Base-by-base conservation (phyloP, 2,797 vertebrate species). In the Coranthus polyacanthus region DNA sequence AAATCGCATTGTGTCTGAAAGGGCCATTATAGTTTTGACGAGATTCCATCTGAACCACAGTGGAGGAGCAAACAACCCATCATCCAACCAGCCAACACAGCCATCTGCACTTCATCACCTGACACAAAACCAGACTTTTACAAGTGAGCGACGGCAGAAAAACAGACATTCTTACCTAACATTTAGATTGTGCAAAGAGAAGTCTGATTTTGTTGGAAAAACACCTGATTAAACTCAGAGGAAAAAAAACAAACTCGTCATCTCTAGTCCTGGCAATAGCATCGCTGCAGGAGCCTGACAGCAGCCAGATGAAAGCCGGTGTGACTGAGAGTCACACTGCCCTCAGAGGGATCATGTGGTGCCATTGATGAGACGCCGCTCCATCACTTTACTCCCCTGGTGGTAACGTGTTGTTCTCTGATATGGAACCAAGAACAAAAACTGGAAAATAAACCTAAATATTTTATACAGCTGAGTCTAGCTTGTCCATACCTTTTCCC, bases 221-320 rank as follows among this genome's bases (percentile, higher is more conserved):
- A 24, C 17, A 41, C 34, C 52, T 22, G 44, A 68, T 76, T 58
- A 53, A 45, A 44, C 78, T 64, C 16, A 34, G 29, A 38, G 68
- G 49, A 78, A 71, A 66, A 71, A 66, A 68, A 65, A 17, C 56
- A 51, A 63, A 39, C 45, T 43, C 4, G 12, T 67, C 57, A 38
- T 73, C 16, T 66, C 67, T 72, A 41, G 57, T 70, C 18, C 17
- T 51, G 64, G 60, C 63, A 63, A 3, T 0, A 55, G 46, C 65
- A 32, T 75, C 78, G 0, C 76, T n/a, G 54, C 82, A 74, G 80
- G 82, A 80, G 71, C 4, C 60, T 26, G 79, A 79, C 79, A 81
- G 67, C 58, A 69, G 75, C 67, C 66, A 66, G 65, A 78, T 79
- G 73, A 85, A 79, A 75, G 65, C 58, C 4, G 18, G 20, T 50